Base-by-base conservation (phyloP, 2,888 invertebrate genomes). In the Salpingus planirostris region DNA sequence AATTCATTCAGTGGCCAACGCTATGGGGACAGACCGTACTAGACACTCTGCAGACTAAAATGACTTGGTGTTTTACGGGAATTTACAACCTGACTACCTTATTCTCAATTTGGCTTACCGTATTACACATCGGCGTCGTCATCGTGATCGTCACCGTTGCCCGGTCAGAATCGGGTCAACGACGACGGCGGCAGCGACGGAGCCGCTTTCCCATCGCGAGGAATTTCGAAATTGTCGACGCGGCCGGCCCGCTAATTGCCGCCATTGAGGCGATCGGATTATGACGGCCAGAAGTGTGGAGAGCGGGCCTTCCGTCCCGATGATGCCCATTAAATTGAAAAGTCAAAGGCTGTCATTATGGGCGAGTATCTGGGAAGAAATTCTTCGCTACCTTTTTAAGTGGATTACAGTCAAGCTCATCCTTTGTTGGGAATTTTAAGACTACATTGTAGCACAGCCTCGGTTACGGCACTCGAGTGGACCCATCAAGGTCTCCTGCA, bases 381-480 rank as follows among this genome's bases (percentile, higher is more conserved):
- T 46, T 48, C 43, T 46, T 46, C 46, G 51, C 47, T 50, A 52
- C 59, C 59, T 59, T 57, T 60, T 59, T 61, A 62, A 63, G 62
- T 62, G 62, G 62, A 62, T 64, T 64, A 62, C 51, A 52, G 47
- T 49, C 47, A 47, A 48, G 49, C 42, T 46, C 44, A 44, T 44
- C 52, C 44, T 53, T 54, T 55, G 51, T 54, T 48, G 39, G 41
- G 42, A 49, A 53, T 52, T 5, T 46, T 49, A 45, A 45, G 47
- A 43, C 42, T 40, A 46, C 40, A 49, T 48, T 46, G 46, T n/a
- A n/a, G n/a, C n/a, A n/a, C n/a, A n/a, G n/a, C n/a, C n/a, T n/a
- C n/a, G n/a, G n/a, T 47, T 44, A 37, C 42, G 36, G 38, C 39
- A 39, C 43, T 48, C 36, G 43, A 43, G 47, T 46, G 38, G 46